A percentile compares a stretch with the other conserved stretches of the same genome.
Conservation (phyloP, 2,888 invertebrate genomes). For the Polia nebulosa region DNA sequence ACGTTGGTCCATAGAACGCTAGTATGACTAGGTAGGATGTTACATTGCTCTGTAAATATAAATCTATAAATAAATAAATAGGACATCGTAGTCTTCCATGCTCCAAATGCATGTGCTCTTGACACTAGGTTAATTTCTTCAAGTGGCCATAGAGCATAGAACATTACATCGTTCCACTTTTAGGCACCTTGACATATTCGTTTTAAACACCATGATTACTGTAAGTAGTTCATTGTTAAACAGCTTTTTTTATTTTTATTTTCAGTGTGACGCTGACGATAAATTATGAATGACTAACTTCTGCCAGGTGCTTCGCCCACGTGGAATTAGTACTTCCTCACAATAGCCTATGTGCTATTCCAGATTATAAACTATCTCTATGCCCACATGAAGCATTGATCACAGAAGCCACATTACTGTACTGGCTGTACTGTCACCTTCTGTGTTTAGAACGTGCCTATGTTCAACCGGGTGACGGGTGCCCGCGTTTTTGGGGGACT, state of each 20-base stretch:
- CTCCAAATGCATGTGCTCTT: conserved; percentile 62
- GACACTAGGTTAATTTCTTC: conserved; percentile 67
- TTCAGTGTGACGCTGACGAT: background rate
- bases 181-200: conserved; percentile 44
- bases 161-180: conserved; percentile 16
- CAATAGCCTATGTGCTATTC: no score
- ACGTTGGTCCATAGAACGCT: no score
- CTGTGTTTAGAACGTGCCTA: no score
- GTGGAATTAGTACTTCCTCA: no score
- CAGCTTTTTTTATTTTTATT: background rate
- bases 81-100: conserved; percentile 37
- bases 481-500: no score
- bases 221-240: background rate
- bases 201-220: conserved; percentile 11
- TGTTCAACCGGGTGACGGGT: no score
- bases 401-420: background rate
- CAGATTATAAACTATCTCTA: no score
- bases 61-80: conserved; percentile 49
- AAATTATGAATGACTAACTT: no score
- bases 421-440: background rate
- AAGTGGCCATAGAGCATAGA: conserved; percentile 46
- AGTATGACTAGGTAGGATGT: no score
- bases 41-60: no score
- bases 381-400: no score
- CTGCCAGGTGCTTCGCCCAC: no score